phyloP scores from a whole-genome alignment of 2,888 invertebrate genomes.

The Stictocephala bisonia region DNA sequence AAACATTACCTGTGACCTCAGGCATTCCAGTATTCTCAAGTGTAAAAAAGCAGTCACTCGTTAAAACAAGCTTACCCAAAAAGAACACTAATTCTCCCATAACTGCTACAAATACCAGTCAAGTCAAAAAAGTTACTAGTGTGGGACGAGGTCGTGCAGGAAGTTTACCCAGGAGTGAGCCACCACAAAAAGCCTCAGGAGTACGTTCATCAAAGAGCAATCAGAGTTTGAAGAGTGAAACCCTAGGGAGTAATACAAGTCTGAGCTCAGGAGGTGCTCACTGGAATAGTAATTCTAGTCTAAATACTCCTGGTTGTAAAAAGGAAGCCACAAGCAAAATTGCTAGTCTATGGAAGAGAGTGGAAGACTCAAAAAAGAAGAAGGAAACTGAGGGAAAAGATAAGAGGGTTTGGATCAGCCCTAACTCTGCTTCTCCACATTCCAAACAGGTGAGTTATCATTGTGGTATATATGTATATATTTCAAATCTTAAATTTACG shows the following conservation, averaged over 20 bases:
- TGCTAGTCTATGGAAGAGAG: conserved; percentile 83
- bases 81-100: conserved; percentile 18
- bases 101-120: conserved; percentile 15
- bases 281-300: conserved; percentile 73
- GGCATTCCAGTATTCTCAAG: conserved; percentile 51
- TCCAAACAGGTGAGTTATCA: conserved; percentile 48
- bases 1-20: conserved; percentile 60
- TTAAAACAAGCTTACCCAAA: conserved; percentile 24
- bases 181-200: conserved; percentile 51
- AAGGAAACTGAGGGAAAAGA: conserved; percentile 69
- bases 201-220: conserved; percentile 58
- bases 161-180: conserved; percentile 52
- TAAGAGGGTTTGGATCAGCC: conserved; percentile 70
- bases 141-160: conserved; percentile 54
- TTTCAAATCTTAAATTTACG: no score
- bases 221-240: conserved; percentile 58
- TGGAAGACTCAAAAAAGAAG: conserved; percentile 75
- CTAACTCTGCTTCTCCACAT: conserved; percentile 52
- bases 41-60: conserved; percentile 38
- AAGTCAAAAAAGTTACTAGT: conserved; percentile 52
- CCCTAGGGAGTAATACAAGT: conserved; percentile 61
- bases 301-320: conserved; percentile 64
- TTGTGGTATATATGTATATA: no score
- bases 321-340: conserved; percentile 75
- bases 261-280: conserved; percentile 65